Conservation (phyloP, 2,113 vertebrate genomes). For the Labrus mixtus region DNA sequence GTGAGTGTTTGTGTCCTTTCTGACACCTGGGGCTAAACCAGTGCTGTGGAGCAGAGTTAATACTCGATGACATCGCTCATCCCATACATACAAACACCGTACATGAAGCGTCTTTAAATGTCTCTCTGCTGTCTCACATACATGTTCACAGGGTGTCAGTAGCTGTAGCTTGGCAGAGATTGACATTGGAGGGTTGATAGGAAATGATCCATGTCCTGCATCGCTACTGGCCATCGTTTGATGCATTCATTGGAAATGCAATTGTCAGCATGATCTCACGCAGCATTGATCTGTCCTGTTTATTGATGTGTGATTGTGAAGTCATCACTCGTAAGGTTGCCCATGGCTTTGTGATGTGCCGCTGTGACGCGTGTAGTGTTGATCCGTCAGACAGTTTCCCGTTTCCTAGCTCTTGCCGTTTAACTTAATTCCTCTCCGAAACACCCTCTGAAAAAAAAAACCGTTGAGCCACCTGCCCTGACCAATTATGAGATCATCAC, state of each 20-base stretch:
- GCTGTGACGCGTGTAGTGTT: conserved; percentile 25
- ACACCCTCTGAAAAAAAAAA: neutral
- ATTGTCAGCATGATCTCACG: conserved; percentile 50
- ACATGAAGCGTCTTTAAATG: neutral
- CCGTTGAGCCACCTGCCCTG: neutral
- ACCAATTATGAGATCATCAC: conserved; percentile 14
- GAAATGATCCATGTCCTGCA: conserved; percentile 31
- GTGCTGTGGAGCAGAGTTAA: conserved; percentile 26
- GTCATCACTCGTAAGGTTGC: conserved; percentile 2
- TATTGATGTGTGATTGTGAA: conserved; percentile 53
- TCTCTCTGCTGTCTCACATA: neutral
- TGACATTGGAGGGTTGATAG: neutral
- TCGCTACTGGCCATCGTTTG: conserved; percentile 35
- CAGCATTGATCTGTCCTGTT: conserved; percentile 46
- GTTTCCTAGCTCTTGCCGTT: neutral
- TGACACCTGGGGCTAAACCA: conserved; percentile 33
- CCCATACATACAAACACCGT: neutral
- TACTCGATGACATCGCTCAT: conserved; percentile 52
- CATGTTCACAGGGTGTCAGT: conserved; percentile 26
- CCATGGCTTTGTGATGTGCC: conserved; percentile 6
- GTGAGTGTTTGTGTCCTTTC: conserved; percentile 17
- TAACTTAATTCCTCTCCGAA: neutral
- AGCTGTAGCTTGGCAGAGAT: conserved; percentile 28
- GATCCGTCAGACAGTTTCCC: conserved; percentile 6
- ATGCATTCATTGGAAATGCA: conserved; percentile 49